Evolutionary conservation across 2,797 vertebrate genomes (phyloP).

Genomic region (Champsocephalus gunnari): DNA sequence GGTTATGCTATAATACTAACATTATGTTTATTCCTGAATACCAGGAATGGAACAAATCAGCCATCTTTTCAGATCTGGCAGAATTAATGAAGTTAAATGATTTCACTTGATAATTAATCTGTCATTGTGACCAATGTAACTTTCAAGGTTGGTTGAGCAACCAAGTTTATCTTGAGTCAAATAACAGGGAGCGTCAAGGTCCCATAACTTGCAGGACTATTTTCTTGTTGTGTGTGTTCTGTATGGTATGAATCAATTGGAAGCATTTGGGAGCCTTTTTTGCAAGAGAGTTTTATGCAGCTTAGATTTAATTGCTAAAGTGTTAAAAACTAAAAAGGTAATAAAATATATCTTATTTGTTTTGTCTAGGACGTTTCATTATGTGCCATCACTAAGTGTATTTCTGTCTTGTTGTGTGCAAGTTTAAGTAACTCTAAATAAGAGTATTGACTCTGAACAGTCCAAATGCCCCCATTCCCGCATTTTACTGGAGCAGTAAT

Average conservation of each 20-base stretch:
- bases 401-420: not conserved
- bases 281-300: not conserved
- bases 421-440: constrained; percentile 24
- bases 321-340: constrained; percentile 8
- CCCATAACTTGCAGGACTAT: not conserved
- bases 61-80: not conserved
- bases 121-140: not conserved
- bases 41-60: not conserved
- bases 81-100: not conserved
- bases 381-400: not conserved
- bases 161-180: not conserved
- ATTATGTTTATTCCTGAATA: not conserved
- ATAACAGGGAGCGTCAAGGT: not conserved
- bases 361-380: not conserved
- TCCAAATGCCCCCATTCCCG: constrained; percentile 43
- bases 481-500: constrained; percentile 45
- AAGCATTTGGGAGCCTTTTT: not conserved
- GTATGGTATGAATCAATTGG: not conserved
- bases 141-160: not conserved
- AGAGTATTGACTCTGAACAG: constrained; percentile 25
- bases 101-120: constrained; percentile 12
- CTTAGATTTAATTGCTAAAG: constrained; percentile 5
- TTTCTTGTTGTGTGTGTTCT: not conserved
- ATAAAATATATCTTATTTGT: not conserved
- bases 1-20: not conserved